Evolutionary conservation across 1,140 invertebrate genomes (phyloP).

Genomic region (Microplitis demolitor): DNA sequence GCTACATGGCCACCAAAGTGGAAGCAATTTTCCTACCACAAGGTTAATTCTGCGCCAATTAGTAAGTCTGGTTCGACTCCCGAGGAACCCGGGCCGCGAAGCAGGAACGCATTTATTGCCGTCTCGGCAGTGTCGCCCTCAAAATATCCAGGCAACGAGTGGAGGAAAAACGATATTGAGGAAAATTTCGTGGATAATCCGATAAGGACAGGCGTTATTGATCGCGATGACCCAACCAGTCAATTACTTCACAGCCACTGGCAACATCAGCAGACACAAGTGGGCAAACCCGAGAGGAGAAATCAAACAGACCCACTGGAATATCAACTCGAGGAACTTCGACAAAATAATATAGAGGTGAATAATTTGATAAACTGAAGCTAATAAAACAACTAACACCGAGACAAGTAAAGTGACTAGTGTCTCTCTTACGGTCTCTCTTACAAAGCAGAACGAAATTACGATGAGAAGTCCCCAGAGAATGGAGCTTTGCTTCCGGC

Average conservation of each 20-base stretch:
- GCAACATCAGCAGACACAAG: slow-evolving; percentile 28
- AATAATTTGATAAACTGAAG: slow-evolving; percentile 7
- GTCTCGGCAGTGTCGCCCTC: slow-evolving; percentile 50
- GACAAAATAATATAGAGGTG: slow-evolving; percentile 24
- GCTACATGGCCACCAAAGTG: slow-evolving; percentile 48
- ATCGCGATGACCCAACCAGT: slow-evolving; percentile 38
- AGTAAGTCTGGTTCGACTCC: slow-evolving; percentile 39
- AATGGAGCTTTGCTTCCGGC: slow-evolving; percentile 6
- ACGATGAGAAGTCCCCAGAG: background rate
- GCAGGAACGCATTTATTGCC: slow-evolving; percentile 52
- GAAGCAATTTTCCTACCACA: slow-evolving; percentile 56
- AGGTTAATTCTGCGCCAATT: slow-evolving; percentile 45
- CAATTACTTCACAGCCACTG: slow-evolving; percentile 36
- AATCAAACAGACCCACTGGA: slow-evolving; percentile 43
- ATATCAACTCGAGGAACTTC: slow-evolving; percentile 48
- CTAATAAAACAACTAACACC: no score
- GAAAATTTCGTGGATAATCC: slow-evolving; percentile 24
- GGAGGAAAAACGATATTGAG: slow-evolving; percentile 52
- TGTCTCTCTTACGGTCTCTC: background rate
- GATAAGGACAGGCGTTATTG: slow-evolving; percentile 13
- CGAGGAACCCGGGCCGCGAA: slow-evolving; percentile 33
- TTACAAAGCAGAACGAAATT: background rate
- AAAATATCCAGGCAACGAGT: slow-evolving; percentile 45
- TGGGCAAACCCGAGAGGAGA: slow-evolving; percentile 9
- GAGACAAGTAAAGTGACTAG: no score